Conservation (phyloP, 2,888 invertebrate species). For the Aspidapion aeneum region DNA sequence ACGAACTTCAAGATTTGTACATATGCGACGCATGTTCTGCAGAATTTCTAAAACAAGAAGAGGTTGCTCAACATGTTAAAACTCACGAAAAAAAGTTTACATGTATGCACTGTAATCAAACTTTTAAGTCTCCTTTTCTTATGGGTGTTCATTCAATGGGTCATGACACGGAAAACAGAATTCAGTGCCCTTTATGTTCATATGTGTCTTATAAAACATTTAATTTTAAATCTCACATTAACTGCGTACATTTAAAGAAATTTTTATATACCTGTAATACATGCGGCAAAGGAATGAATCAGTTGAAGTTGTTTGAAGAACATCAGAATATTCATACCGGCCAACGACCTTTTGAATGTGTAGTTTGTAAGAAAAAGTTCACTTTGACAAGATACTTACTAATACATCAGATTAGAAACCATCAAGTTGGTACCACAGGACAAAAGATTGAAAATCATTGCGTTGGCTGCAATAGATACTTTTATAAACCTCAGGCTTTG, state of each 20-base stretch:
- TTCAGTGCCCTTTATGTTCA: constrained; percentile 30
- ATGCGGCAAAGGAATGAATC: constrained; percentile 55
- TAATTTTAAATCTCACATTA: constrained; percentile 16
- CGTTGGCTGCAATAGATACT: constrained; percentile 38
- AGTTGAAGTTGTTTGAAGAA: constrained; percentile 52
- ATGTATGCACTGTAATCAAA: constrained; percentile 15
- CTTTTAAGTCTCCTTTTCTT: constrained; percentile 15
- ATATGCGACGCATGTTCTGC: constrained; percentile 36
- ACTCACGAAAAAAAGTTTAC: constrained; percentile 10
- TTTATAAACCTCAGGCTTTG: constrained; percentile 40
- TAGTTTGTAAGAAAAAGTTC: constrained; percentile 56
- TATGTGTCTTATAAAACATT: constrained; percentile 34
- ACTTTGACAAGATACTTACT: constrained; percentile 37
- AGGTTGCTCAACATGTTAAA: constrained; percentile 21
- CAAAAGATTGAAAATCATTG: constrained; percentile 47
- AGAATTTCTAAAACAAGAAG: constrained; percentile 31
- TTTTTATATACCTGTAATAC: constrained; percentile 52
- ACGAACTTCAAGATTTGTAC: constrained; percentile 34
- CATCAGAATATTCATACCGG: constrained; percentile 58
- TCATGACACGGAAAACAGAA: constrained; percentile 16
- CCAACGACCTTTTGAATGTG: constrained; percentile 52
- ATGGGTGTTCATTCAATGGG: constrained; percentile 18
- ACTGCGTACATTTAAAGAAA: constrained; percentile 33
- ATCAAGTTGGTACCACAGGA: constrained; percentile 44
- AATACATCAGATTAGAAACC: constrained; percentile 37